Evolutionary conservation across 2,797 vertebrate species (phyloP), one percentile per base, ranked within the genome.

Genomic region (Enteromius afrohamiltoni): DNA sequence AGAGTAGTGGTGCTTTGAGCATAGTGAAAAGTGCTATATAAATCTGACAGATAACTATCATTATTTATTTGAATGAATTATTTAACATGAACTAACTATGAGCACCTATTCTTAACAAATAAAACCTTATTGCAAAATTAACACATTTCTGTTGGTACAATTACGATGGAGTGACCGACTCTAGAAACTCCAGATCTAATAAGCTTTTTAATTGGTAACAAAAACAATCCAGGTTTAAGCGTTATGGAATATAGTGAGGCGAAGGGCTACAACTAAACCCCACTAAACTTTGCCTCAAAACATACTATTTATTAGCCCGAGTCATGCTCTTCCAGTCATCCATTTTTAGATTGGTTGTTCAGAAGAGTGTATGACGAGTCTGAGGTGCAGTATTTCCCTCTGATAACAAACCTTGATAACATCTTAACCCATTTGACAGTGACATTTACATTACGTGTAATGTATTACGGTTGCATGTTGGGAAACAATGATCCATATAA

Each of bases 391-490:
- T 78, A 76, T 86, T 69, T 81, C 75, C 71, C 70, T 37, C 29
- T n/a, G 1, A 65, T 75, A 74, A 10, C 58, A 79, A 49, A 53
- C 29, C 64, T 80, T 80, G 29, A 76, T 79, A 75, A 73, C 68
- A 79, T 49, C 34, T 64, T 81, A 83, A 86, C 58, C 65, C 82
- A 40, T 68, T 65, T 65, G 75, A 73, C 73, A 74, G 71, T 69
- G 80, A 65, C 77, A 80, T 85, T 83, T 55, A 65, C 23, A 26
- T n/a, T n/a, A n/a, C n/a, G n/a, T n/a, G n/a, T n/a, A n/a, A n/a
- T n/a, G 16, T 74, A 79, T 70, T 49, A 64, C 26, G 16, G 77
- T 77, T 47, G 70, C 23, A 62, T 80, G 81, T 71, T 76, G 71
- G 77, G 82, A 77, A 64, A 73, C 19, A 60, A 73, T 67, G 82